These are phyloP conservation scores for Endomychus coccineus DNA, from an alignment of 2,888 invertebrate genomes.

Conservation along the genomic window DNA sequence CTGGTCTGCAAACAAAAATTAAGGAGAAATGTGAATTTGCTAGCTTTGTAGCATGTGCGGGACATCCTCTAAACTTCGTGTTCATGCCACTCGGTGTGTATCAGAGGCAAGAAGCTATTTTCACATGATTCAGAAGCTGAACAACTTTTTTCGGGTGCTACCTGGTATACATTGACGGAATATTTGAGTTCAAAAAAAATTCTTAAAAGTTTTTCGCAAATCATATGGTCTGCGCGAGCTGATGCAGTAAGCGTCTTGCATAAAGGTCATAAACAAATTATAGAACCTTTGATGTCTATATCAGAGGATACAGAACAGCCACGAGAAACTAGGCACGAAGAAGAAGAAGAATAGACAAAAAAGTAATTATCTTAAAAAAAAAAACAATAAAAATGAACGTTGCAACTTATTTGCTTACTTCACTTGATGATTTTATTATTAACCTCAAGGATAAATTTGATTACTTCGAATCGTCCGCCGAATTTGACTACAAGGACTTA, in stretches of 20 bases:
- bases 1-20: slow-evolving; percentile 28
- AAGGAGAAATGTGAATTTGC: slow-evolving; percentile 19
- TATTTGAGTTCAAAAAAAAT: slow-evolving; percentile 23
- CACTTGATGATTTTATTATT: slow-evolving; percentile 21
- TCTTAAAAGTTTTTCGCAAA: slow-evolving; percentile 24
- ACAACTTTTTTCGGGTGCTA: slow-evolving; percentile 25
- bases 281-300: slow-evolving; percentile 24
- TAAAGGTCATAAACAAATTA: slow-evolving; percentile 23
- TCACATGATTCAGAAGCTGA: slow-evolving; percentile 25
- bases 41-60: slow-evolving; percentile 15
- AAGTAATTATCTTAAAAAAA: slow-evolving; percentile 22
- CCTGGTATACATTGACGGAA: slow-evolving; percentile 21
- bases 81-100: slow-evolving; percentile 21
- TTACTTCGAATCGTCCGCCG: slow-evolving; percentile 18
- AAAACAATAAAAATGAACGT: slow-evolving; percentile 24
- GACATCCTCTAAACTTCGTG: slow-evolving; percentile 27
- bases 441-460: slow-evolving; percentile 25
- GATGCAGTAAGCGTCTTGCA: slow-evolving; percentile 24
- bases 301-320: slow-evolving; percentile 24
- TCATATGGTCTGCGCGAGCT: slow-evolving; percentile 29
- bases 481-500: slow-evolving; percentile 26
- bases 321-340: slow-evolving; percentile 25
- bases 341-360: slow-evolving; percentile 22
- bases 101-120: slow-evolving; percentile 25
- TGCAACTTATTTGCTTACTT: slow-evolving; percentile 24